Evolutionary conservation across 2,113 vertebrate species (phyloP).

Genomic region (Channa maculata): DNA sequence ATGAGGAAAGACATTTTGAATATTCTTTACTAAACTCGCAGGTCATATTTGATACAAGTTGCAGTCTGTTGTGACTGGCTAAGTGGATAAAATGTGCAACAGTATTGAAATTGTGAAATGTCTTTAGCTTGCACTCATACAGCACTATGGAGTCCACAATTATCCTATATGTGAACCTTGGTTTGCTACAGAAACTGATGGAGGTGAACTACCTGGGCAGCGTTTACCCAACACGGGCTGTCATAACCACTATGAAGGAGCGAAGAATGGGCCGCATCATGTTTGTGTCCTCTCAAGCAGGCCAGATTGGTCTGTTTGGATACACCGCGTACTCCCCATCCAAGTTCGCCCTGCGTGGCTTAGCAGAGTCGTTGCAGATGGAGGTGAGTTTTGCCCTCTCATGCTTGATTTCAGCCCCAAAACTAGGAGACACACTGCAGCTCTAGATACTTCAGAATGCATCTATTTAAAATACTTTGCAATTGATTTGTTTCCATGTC

Average conservation of each 20-base stretch:
- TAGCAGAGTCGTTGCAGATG: constrained; percentile 98
- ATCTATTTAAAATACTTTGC: neutral
- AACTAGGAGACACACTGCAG: neutral
- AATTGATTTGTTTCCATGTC: neutral
- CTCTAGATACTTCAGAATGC: neutral
- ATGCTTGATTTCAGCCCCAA: neutral
- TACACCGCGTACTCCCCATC: constrained; percentile 95
- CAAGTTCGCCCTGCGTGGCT: constrained; percentile 94
- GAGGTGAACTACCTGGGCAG: constrained; percentile 97
- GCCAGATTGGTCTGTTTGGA: constrained; percentile 93
- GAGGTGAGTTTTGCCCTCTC: constrained; percentile 84
- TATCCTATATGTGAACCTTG: neutral
- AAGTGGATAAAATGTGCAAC: too few species aligned
- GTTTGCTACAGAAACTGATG: constrained; percentile 88
- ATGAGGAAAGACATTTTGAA: too few species aligned
- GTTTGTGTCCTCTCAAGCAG: constrained; percentile 96
- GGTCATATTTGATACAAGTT: too few species aligned
- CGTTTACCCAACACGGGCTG: constrained; percentile 93
- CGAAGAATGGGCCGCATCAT: constrained; percentile 94
- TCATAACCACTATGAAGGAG: constrained; percentile 97
- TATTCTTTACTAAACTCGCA: too few species aligned
- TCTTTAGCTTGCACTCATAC: neutral
- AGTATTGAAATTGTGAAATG: neutral
- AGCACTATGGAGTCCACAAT: neutral
- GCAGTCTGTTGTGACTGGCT: too few species aligned